Evolutionary conservation across 1,140 invertebrate genomes (phyloP), one percentile per base, ranked within the genome.

Genomic region (Saccostrea glomerata): DNA sequence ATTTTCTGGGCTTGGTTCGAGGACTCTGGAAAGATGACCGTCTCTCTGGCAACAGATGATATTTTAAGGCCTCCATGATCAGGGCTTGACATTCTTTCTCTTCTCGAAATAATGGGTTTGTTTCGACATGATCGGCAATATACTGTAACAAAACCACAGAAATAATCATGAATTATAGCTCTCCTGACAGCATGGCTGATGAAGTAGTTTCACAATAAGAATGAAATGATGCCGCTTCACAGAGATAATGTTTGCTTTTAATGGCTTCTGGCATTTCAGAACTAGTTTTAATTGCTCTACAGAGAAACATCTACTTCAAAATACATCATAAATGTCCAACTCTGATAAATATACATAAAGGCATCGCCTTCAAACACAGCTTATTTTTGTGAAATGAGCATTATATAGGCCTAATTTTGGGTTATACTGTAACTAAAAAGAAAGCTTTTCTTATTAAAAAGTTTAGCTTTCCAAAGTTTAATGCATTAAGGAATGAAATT

Each of bases 41-140:
- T 85, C 98, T 95, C 93, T 98, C 98, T 9, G 98, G 98, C 86
- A 98, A 94, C 20, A 98, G 95, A 94, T 98, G 98, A 96, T 98
- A 98, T 93, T 98, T 98, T 87, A 98, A 96, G 56, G 98, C 98
- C 95, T 99, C 98, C 96, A 98, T 98, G 84, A 99, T 97, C 58
- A 99, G 95, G 90, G 97, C 97, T 93, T 98, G 97, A 93, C 97
- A 98, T 89, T 96, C 96, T 20, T 95, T 94, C 92, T 97, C 96
- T 89, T 97, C 96, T 91, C 95, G 95, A 90, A 97, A 96, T 89
- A 97, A 94, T 54, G 96, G 94, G 92, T 97, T 96, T 54, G 95
- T 96, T 94, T 98, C 97, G 60, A 98, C 97, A 92, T 97, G 96
- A 94, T 98, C 98, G 90, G 97, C 97, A 92, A 98, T 97, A 94